Base-by-base conservation (phyloP, 2,888 invertebrate species). In the Drosophila paucipuncta region DNA sequence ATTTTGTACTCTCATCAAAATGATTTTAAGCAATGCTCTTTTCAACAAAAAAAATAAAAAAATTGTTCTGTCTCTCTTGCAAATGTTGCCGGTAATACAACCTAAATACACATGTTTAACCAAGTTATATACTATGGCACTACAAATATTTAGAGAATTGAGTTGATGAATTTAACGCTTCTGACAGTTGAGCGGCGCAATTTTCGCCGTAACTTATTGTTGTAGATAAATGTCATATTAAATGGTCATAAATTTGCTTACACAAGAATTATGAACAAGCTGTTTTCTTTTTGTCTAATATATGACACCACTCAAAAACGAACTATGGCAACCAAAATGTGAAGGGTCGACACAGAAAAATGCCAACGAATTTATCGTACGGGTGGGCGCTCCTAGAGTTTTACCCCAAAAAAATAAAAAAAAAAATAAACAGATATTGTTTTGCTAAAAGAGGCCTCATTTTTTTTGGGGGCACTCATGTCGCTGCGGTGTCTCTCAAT, bases 1-100 rank as follows among this genome's bases (percentile, higher is more conserved):
- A 89, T 89, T 84, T 84, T 87, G 86, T 89, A 80, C 79, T 72
- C 77, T 78, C 82, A 80, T 80, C 79, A 66, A 55, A 77, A 69
- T 66, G 64, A 73, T 65, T 65, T 76, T 58, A 39, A 39, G 47
- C 58, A 61, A 68, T 64, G 55, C 57, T 69, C 33, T 61, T 50
- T 43, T 37, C 47, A 22, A 7, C 22, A 13, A 22, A 1, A 9
- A 47, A 7, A 47, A 16, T 9, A 11, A 16, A 22, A 22, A 22
- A 13, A 22, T 22, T 13, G n/a, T 9, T n/a, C n/a, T 43, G 11
- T 22, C 43, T 47, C 22, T 22, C 6, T 61, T 53, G 71, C 76
- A 75, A 70, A 61, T 71, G 54, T 64, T 58, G 62, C 52, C 33
- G 62, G 63, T 64, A 72, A 53, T 55, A 74, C 54, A 67, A 70